Conservation (phyloP, 2,113 vertebrate species). For the Elgaria multicarinata region DNA sequence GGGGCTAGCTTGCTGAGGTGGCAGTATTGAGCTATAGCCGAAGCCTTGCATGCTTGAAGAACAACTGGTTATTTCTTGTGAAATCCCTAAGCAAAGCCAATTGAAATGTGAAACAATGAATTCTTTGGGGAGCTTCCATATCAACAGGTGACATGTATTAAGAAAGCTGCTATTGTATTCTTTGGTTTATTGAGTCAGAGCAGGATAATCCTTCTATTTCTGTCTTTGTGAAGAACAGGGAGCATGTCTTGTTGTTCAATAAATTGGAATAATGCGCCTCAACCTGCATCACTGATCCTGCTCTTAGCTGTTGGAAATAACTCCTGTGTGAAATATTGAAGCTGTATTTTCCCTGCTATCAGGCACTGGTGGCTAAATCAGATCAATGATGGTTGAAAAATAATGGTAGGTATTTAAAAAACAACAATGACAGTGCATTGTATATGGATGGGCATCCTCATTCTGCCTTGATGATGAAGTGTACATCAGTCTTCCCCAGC, state of each 20-base stretch:
- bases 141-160: slow-evolving; percentile 18
- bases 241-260: background rate
- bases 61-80: slow-evolving; percentile 34
- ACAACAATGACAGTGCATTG: background rate
- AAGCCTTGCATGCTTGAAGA: slow-evolving; percentile 22
- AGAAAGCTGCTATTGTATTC: background rate
- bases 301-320: background rate
- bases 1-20: background rate
- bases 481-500: no score
- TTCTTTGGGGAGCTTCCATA: slow-evolving; percentile 17
- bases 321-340: background rate
- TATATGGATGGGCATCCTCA: background rate
- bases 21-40: background rate
- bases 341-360: background rate
- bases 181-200: slow-evolving; percentile 18
- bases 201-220: slow-evolving; percentile 15
- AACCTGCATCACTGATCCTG: background rate
- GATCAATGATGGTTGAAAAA: background rate
- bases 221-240: slow-evolving; percentile 8
- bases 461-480: no score
- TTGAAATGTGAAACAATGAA: slow-evolving; percentile 38
- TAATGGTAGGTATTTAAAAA: background rate
- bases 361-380: background rate
- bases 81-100: slow-evolving; percentile 4
- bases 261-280: background rate